These are phyloP conservation scores for Drosophila nr. fundita DNA, from an alignment of 2,888 invertebrate species.

Conservation along the genomic window DNA sequence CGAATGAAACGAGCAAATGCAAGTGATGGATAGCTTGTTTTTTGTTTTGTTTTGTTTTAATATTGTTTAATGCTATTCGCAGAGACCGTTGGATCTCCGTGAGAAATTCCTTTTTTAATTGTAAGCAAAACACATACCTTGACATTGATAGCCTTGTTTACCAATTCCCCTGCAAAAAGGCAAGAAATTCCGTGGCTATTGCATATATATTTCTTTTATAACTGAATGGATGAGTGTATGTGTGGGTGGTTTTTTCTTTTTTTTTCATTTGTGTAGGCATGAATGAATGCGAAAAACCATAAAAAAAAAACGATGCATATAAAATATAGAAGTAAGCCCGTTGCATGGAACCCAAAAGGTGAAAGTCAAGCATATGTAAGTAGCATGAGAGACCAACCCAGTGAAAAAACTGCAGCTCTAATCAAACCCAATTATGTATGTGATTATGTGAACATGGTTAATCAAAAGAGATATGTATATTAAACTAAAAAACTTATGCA, in stretches of 20 bases:
- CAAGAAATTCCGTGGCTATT: constrained; percentile 85
- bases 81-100: constrained; percentile 39
- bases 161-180: constrained; percentile 95
- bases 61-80: constrained; percentile 41
- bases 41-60: constrained; percentile 17
- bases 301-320: constrained; percentile 17
- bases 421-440: constrained; percentile 25
- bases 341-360: constrained; percentile 42
- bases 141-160: constrained; percentile 98
- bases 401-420: constrained; percentile 29
- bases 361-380: constrained; percentile 47
- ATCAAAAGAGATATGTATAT: constrained; percentile 33
- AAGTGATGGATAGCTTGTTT: constrained; percentile 64
- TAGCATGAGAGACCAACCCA: constrained; percentile 51
- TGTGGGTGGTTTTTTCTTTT: constrained; percentile 20
- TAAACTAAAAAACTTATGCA: constrained; percentile 33
- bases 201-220: constrained; percentile 73
- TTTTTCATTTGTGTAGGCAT: constrained; percentile 36
- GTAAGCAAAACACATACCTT: constrained; percentile 89
- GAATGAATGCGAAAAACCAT: constrained; percentile 43
- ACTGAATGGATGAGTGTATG: constrained; percentile 66
- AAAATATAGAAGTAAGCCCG: constrained; percentile 29
- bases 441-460: constrained; percentile 37
- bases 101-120: constrained; percentile 64
- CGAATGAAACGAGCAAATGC: constrained; percentile 71